Evolutionary conservation across 2,113 vertebrate species (phyloP), one percentile per base, ranked within the genome.

Genomic region (Tursiops truncatus): DNA sequence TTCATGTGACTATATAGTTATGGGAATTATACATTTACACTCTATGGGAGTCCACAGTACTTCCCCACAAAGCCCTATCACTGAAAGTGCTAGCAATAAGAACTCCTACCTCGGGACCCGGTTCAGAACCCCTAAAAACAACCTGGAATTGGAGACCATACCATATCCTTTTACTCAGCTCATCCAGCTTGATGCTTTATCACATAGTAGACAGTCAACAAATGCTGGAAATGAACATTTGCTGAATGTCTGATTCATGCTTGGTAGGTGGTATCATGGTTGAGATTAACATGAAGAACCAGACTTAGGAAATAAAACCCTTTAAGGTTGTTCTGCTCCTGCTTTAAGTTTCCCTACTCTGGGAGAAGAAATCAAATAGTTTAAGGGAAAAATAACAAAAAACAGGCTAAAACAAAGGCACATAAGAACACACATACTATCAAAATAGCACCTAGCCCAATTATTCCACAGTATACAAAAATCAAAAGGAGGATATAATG

Each of bases 381-480:
- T 65, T 44, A 38, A 14, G 18, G 11, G n/a, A 6, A 13, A 18
- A 2, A 12, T 20, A 58, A 21, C 56, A 58, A 58, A n/a, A 77
- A 67, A 80, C 7, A 14, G 81, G 6, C 47, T 38, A n/a, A 14
- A 5, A 73, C 17, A 82, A 80, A 93, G 21, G 20, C 70, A 89
- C 38, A 36, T 18, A 93, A 83, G 56, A 56, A 73, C 31, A 81
- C 2, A 82, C n/a, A 79, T 23, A 77, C 26, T 62, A 84, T 58
- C 70, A 84, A 77, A 95, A 93, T 1, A 44, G n/a, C 20, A 82
- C 26, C 71, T 88, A 92, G 41, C 21, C 68, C 44, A 36, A 73
- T 93, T 77, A 93, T 53, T 87, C 88, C 31, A 82, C 8, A n/a
- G 50, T 67, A 74, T 18, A 60, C 60, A 88, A 74, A 96, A 82